These are phyloP conservation scores for Monopterus albus DNA, from an alignment of 2,113 vertebrate species.

Conservation along the genomic window DNA sequence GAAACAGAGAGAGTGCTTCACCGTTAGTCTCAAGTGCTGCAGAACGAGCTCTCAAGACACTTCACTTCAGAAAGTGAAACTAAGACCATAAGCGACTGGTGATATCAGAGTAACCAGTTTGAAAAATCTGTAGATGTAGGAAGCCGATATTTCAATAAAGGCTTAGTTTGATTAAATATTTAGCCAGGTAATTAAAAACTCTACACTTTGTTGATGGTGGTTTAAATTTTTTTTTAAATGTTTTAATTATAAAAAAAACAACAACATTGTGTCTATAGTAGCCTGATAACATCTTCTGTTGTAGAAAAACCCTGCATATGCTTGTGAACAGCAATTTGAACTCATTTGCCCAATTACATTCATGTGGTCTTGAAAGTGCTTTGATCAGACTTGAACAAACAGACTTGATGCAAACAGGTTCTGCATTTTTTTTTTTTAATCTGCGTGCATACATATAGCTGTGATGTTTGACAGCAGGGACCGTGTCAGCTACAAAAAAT, in stretches of 20 bases:
- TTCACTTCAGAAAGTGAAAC: neutral
- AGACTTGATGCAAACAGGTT: slow-evolving; percentile 21
- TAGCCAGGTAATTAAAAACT: too few relatives aligned
- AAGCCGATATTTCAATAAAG: too few relatives aligned
- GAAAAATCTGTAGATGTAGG: too few relatives aligned
- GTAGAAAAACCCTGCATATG: neutral
- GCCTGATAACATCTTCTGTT: neutral
- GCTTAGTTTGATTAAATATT: too few relatives aligned
- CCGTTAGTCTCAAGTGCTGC: neutral
- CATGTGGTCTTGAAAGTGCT: neutral
- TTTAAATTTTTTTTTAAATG: too few relatives aligned
- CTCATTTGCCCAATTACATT: neutral
- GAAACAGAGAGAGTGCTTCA: neutral
- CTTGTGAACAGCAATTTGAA: neutral
- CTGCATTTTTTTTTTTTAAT: slow-evolving; percentile 2
- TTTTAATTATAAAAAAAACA: too few relatives aligned
- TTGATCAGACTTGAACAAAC: neutral
- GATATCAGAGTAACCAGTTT: neutral
- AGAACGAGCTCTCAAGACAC: neutral
- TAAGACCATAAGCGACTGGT: neutral
- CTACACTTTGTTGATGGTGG: too few relatives aligned
- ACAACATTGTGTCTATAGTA: too few relatives aligned
- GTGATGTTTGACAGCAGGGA: slow-evolving; percentile 15
- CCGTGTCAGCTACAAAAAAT: slow-evolving; percentile 6
- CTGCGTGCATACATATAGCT: neutral